Evolutionary conservation across 2,113 vertebrate genomes (phyloP).

Genomic region (Capreolus pygargus): DNA sequence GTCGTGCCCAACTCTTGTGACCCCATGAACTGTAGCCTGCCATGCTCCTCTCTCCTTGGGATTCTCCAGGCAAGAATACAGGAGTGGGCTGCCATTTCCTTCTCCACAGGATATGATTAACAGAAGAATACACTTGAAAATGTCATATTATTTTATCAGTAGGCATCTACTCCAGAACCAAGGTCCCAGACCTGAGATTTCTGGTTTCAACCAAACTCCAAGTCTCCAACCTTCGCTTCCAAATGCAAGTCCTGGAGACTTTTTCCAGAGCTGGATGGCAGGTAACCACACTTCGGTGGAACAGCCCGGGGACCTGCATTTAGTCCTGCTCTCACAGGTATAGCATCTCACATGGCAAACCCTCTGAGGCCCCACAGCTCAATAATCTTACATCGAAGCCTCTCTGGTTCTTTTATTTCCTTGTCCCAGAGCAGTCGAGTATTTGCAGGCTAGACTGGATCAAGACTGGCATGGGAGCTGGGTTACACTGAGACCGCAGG

Average conservation of each 20-base stretch:
- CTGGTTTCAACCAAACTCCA: neutral
- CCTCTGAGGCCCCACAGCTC: neutral
- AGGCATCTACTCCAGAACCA: neutral
- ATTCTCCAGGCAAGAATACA: neutral
- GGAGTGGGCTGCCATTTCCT: neutral
- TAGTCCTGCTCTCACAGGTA: neutral
- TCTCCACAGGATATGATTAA: neutral
- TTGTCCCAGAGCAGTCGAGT: neutral
- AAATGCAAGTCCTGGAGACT: neutral
- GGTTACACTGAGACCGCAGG: neutral
- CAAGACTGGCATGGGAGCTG: neutral
- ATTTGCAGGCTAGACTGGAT: neutral
- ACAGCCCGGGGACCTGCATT: neutral
- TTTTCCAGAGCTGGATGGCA: neutral
- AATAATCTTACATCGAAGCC: neutral
- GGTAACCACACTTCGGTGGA: neutral
- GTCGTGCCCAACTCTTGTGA: neutral
- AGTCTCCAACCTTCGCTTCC: neutral
- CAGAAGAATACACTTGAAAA: neutral
- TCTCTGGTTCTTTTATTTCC: neutral
- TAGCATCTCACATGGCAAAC: neutral
- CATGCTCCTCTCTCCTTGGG: neutral
- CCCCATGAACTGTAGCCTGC: neutral
- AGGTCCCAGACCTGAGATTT: neutral
- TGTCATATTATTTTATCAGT: neutral